Conservation (phyloP, 2,113 vertebrate species). For the Rhineura floridana region DNA sequence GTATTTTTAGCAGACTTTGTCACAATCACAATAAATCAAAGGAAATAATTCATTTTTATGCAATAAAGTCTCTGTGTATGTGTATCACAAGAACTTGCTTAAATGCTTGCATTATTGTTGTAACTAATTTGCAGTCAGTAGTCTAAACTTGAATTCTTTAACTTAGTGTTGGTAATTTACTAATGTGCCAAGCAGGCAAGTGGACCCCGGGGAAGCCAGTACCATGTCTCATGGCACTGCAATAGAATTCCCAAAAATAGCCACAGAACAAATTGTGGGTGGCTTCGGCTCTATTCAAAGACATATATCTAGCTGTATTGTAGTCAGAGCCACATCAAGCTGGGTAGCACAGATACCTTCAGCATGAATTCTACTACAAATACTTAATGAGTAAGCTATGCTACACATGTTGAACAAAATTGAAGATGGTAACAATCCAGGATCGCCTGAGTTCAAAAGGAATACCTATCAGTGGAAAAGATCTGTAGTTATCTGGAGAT, state of each 20-base stretch:
- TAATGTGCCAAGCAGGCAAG: background rate
- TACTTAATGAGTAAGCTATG: background rate
- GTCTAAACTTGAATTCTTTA: background rate
- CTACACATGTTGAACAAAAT: background rate
- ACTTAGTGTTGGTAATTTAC: background rate
- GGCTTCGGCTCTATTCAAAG: no score
- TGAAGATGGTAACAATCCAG: background rate
- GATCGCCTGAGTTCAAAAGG: background rate
- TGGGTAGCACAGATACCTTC: background rate
- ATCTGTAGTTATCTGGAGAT: background rate
- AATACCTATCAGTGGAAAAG: constrained; percentile 13
- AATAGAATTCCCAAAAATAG: no score
- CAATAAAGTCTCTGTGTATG: background rate
- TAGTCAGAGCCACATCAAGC: no score
- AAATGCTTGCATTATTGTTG: background rate
- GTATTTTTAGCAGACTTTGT: background rate
- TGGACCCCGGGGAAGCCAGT: background rate
- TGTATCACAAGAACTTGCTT: background rate
- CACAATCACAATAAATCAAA: background rate
- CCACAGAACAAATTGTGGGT: no score
- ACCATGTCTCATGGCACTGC: no score
- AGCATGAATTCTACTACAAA: background rate
- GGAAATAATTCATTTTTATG: background rate
- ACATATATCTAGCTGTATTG: no score
- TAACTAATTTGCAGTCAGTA: no score